Evolutionary conservation across 2,797 vertebrate species (phyloP).

Genomic region (Phyllotis vaccarum): DNA sequence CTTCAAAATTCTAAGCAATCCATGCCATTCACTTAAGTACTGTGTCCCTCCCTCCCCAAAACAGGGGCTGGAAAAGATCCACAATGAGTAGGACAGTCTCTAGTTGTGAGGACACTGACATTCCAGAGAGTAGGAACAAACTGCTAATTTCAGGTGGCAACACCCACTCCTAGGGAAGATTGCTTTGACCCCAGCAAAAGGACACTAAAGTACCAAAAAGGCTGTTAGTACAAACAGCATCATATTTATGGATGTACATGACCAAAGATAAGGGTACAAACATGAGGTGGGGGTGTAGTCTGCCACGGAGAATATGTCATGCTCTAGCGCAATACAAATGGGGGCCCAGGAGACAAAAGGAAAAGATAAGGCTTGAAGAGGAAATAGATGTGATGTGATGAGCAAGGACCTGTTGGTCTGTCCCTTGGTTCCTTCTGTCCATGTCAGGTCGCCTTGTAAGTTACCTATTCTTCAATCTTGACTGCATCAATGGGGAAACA

Average conservation of each 20-base stretch:
- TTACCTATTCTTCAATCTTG: background rate
- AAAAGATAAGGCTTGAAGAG: background rate
- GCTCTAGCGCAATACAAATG: background rate
- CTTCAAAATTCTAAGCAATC: conserved; percentile 36
- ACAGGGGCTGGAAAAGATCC: background rate
- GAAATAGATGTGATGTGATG: background rate
- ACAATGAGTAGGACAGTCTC: background rate
- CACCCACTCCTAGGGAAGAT: background rate
- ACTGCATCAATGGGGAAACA: background rate
- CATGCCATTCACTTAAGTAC: background rate
- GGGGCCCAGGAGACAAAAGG: background rate
- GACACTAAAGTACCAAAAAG: background rate
- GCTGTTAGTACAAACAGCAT: background rate
- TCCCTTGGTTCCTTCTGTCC: background rate
- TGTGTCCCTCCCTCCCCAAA: background rate
- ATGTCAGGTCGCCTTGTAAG: background rate
- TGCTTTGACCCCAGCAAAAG: background rate
- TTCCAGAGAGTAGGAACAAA: conserved; percentile 35
- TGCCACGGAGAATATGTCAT: background rate
- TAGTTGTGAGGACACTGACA: background rate
- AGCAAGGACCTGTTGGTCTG: background rate
- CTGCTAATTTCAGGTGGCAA: background rate
- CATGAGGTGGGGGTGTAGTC: background rate
- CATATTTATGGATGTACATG: background rate
- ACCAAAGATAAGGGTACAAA: background rate